These are phyloP conservation scores for Nesospiza acunhae DNA, from an alignment of 2,113 vertebrate species.

Conservation along the genomic window DNA sequence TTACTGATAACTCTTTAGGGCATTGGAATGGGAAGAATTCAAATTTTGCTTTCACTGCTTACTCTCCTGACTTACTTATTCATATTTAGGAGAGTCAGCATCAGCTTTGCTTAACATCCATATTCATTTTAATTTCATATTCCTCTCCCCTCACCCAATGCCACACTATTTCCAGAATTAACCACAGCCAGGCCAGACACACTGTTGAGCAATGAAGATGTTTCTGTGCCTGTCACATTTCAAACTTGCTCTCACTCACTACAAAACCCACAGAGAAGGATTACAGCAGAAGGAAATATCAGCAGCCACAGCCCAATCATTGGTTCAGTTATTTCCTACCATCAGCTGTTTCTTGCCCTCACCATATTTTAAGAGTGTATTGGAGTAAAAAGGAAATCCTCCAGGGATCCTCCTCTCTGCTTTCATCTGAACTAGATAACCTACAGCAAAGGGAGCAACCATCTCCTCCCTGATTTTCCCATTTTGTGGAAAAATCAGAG, in stretches of 20 bases:
- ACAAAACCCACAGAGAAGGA: neutral
- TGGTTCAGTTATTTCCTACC: neutral
- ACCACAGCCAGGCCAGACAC: neutral
- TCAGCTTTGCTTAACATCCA: neutral
- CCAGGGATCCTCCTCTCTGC: neutral
- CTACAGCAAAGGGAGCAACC: neutral
- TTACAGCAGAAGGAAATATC: neutral
- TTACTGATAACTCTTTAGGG: neutral
- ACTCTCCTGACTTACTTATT: neutral
- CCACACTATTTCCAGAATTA: neutral
- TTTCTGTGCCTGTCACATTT: neutral
- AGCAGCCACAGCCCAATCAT: rapidly evolving
- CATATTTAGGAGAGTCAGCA: neutral
- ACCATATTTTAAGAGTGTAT: neutral
- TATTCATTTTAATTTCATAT: neutral
- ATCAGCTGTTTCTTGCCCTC: neutral
- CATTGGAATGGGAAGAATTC: neutral
- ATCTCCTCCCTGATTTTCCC: neutral
- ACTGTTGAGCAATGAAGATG: neutral
- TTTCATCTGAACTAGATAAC: neutral
- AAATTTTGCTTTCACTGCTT: neutral
- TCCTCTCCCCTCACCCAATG: neutral
- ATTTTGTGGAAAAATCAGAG: neutral
- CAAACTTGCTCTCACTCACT: neutral
- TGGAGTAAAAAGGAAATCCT: neutral